Evolutionary conservation across 2,113 vertebrate genomes (phyloP).

Genomic region (Myxocyprinus asiaticus): DNA sequence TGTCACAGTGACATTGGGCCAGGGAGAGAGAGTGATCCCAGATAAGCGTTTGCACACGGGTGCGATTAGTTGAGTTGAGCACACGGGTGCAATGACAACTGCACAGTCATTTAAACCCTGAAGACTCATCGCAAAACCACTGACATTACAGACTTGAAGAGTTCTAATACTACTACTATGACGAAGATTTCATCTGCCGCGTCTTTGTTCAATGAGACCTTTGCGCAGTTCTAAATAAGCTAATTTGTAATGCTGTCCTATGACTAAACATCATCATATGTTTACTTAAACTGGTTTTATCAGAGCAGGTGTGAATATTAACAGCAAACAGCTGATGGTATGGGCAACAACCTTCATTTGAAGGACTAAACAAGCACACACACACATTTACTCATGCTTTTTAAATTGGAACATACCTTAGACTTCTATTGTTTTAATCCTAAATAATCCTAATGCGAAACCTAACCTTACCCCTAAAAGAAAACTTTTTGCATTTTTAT

Average conservation of each 20-base stretch:
- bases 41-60: conserved; percentile 21
- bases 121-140: conserved; percentile 20
- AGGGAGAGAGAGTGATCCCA: conserved; percentile 7
- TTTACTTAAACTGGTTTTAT: conserved; percentile 67
- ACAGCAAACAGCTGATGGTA: conserved; percentile 69
- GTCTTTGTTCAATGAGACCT: conserved; percentile 21
- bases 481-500: no score
- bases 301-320: conserved; percentile 69
- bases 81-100: conserved; percentile 2
- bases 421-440: no score
- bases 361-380: conserved; percentile 31
- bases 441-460: no score
- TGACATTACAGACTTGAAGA: not conserved
- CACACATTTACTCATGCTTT: not conserved
- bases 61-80: conserved; percentile 3
- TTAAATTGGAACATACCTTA: no score
- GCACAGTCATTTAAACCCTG: conserved; percentile 17
- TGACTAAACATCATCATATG: conserved; percentile 65
- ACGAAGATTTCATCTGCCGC: not conserved
- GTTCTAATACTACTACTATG: conserved; percentile 8
- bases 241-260: conserved; percentile 41
- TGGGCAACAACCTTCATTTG: conserved; percentile 60
- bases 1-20: conserved; percentile 15
- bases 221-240: conserved; percentile 31
- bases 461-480: no score